Percentiles rank a stretch among this genome's conserved stretches.
Evolutionary conservation across 1,140 invertebrate genomes (phyloP).

Genomic region (Gyrodactylus bullatarudis): DNA sequence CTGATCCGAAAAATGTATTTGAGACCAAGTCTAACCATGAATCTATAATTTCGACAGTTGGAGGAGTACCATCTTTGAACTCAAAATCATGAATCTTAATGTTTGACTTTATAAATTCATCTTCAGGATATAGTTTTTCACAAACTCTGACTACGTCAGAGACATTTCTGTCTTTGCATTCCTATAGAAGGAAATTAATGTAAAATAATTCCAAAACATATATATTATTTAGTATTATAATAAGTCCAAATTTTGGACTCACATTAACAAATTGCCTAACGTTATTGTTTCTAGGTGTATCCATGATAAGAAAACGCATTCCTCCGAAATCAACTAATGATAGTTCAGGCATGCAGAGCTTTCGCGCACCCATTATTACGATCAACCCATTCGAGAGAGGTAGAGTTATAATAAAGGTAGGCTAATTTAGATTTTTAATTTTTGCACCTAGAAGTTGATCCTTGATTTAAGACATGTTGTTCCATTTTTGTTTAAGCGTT

Average conservation of each 20-base stretch:
- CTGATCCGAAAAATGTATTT: not conserved
- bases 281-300: not conserved
- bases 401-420: not conserved
- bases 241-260: not conserved
- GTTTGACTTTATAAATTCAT: not conserved
- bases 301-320: constrained; percentile 5
- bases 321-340: not conserved
- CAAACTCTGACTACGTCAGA: constrained; percentile 1
- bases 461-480: too few relatives aligned
- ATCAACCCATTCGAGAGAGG: not conserved
- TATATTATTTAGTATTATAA: not conserved
- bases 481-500: too few relatives aligned
- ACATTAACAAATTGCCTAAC: not conserved
- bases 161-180: constrained; percentile 1
- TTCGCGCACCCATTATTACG: not conserved
- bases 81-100: not conserved
- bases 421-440: not conserved
- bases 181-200: not conserved
- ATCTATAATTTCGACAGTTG: not conserved
- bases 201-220: not conserved
- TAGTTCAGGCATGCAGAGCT: not conserved
- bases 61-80: constrained; percentile 3
- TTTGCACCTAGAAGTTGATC: not conserved
- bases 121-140: constrained; percentile 1
- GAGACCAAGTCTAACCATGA: not conserved